Evolutionary conservation across 1,140 invertebrate genomes (phyloP).

Genomic region (Chymomyza costata): DNA sequence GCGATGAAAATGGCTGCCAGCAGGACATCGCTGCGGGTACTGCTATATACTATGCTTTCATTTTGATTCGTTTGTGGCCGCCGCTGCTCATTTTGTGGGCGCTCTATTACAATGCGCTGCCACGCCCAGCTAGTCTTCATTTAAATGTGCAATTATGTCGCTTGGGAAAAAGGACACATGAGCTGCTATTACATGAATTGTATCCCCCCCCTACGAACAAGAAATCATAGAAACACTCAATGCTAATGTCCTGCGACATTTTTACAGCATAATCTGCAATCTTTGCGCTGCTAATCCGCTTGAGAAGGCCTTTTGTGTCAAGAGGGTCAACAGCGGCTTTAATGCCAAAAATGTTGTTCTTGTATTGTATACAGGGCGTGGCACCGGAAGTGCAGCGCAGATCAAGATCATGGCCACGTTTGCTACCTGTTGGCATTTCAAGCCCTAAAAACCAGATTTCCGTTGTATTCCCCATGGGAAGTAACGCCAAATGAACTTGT

Average conservation of each 20-base stretch:
- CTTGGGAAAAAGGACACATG: neutral
- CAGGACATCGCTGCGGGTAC: constrained; percentile 61
- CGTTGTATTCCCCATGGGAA: neutral
- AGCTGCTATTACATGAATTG: constrained; percentile 17
- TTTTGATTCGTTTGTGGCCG: constrained; percentile 20
- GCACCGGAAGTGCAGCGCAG: constrained; percentile 56
- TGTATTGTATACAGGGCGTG: constrained; percentile 49
- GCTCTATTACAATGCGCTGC: constrained; percentile 44
- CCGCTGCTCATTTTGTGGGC: constrained; percentile 20
- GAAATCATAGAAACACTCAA: neutral
- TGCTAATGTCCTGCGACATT: constrained; percentile 49
- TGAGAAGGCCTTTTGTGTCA: constrained; percentile 22
- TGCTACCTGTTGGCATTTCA: constrained; percentile 34
- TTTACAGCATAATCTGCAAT: constrained; percentile 59
- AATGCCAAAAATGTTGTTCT: constrained; percentile 35
- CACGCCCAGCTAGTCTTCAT: constrained; percentile 46
- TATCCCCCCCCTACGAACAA: too few species aligned
- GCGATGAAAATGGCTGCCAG: constrained; percentile 21
- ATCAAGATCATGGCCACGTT: constrained; percentile 22
- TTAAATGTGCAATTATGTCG: constrained; percentile 26
- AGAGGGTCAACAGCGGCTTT: constrained; percentile 32
- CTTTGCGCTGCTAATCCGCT: constrained; percentile 41
- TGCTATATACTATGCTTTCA: constrained; percentile 19
- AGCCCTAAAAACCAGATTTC: too few species aligned
- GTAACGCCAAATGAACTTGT: constrained; percentile 61